phyloP scores from a whole-genome alignment of 1,140 invertebrate species.

The Ladona fulva region DNA sequence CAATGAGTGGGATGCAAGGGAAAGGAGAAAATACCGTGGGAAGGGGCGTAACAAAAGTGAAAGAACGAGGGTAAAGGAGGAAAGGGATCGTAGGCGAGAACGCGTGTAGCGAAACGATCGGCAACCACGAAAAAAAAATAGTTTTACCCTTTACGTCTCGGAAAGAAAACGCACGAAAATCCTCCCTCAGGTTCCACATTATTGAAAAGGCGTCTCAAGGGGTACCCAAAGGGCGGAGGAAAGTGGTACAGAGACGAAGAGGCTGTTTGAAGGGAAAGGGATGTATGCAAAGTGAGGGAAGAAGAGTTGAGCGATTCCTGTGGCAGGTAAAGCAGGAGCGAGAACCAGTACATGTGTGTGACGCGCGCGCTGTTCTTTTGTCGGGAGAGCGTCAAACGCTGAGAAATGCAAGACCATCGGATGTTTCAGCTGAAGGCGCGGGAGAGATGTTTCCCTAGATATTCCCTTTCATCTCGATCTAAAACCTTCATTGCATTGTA shows the following conservation, averaged over 20 bases:
- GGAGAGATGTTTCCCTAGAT: background rate
- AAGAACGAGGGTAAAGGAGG: background rate
- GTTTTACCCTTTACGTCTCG: too few species aligned
- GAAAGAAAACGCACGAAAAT: background rate
- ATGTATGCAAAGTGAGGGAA: background rate
- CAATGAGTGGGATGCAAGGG: background rate
- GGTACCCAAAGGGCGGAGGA: background rate
- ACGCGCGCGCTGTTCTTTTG: background rate
- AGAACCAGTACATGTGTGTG: background rate
- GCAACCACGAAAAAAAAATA: too few species aligned
- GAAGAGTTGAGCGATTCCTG: background rate
- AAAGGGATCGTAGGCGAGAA: background rate
- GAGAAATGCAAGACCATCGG: background rate
- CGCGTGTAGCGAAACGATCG: background rate
- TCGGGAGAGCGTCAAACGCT: background rate
- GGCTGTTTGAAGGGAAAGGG: background rate
- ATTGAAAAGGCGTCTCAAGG: conserved; percentile 2
- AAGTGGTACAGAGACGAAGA: background rate
- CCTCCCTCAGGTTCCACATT: background rate
- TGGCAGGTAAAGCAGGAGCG: background rate
- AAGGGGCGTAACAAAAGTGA: background rate
- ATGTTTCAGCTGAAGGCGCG: background rate
- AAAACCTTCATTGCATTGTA: background rate
- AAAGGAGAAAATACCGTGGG: background rate
- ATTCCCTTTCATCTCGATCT: background rate